These are phyloP conservation scores for Reticulitermes lucifugus DNA, from an alignment of 2,888 invertebrate species.

Conservation along the genomic window DNA sequence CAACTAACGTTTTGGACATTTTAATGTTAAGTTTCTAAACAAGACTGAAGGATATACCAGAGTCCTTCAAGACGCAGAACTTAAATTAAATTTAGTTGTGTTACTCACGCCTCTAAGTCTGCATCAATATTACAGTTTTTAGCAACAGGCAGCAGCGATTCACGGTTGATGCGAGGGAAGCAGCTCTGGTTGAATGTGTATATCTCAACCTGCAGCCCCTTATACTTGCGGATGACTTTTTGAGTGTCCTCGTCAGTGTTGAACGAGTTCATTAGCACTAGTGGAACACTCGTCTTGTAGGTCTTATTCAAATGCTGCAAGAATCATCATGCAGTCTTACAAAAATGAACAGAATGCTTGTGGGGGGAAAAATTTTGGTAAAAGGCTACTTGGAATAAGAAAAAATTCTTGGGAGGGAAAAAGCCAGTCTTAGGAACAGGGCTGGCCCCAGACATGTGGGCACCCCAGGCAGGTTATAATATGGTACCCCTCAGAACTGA, in stretches of 20 bases:
- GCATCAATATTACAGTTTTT: constrained; percentile 77
- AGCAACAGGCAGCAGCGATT: constrained; percentile 92
- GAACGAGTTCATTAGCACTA: constrained; percentile 99
- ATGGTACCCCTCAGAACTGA: too few relatives aligned
- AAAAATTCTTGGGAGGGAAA: too few relatives aligned
- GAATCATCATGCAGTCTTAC: background rate
- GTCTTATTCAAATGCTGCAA: constrained; percentile 89
- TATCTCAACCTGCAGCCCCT: constrained; percentile 91
- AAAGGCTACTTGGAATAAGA: too few relatives aligned
- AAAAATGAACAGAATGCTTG: too few relatives aligned
- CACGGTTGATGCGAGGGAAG: constrained; percentile 94
- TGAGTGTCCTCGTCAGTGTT: constrained; percentile 99
- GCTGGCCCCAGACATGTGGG: too few relatives aligned
- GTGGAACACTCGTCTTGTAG: constrained; percentile 94
- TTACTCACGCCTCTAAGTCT: constrained; percentile 80
- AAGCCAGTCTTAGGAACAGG: too few relatives aligned
- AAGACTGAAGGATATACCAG: too few relatives aligned
- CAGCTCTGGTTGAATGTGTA: constrained; percentile 98
- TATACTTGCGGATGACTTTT: constrained; percentile 94
- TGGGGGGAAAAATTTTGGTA: too few relatives aligned
- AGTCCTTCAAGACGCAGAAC: too few relatives aligned
- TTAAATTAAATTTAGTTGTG: background rate
- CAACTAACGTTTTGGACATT: too few relatives aligned
- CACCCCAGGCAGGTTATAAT: too few relatives aligned
- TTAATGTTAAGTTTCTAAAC: too few relatives aligned